These are phyloP conservation scores for Cataglyphis rosenhaueri DNA, from an alignment of 2,888 invertebrate species.

Conservation along the genomic window DNA sequence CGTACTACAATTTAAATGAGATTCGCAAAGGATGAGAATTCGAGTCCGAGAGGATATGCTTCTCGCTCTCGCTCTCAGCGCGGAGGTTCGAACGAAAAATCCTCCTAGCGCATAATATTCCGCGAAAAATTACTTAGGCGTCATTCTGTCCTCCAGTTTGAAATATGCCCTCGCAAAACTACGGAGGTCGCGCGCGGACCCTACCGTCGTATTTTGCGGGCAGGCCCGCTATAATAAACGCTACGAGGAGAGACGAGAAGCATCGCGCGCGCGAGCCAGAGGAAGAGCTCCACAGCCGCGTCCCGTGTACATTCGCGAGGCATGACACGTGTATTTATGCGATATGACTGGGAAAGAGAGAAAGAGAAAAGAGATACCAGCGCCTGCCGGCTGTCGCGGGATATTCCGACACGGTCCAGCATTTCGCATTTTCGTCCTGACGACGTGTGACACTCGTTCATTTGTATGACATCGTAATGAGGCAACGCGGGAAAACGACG, in stretches of 20 bases:
- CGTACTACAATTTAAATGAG: background rate
- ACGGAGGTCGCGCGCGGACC: slow-evolving; percentile 50
- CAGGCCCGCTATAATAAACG: slow-evolving; percentile 45
- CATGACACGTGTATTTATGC: slow-evolving; percentile 72
- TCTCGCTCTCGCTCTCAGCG: background rate
- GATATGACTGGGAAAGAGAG: slow-evolving; percentile 63
- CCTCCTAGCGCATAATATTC: slow-evolving; percentile 31
- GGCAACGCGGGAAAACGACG: slow-evolving; percentile 35
- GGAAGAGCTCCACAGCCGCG: slow-evolving; percentile 32
- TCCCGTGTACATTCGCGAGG: slow-evolving; percentile 43
- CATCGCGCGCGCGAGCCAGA: background rate
- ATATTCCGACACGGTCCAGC: slow-evolving; percentile 50
- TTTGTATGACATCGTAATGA: slow-evolving; percentile 53
- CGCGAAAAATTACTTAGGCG: slow-evolving; percentile 48
- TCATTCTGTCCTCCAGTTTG: slow-evolving; percentile 51
- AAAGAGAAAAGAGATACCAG: slow-evolving; percentile 61
- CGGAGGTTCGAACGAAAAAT: slow-evolving; percentile 18
- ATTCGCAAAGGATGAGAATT: slow-evolving; percentile 31
- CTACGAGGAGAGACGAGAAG: slow-evolving; percentile 22
- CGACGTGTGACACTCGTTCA: slow-evolving; percentile 64
- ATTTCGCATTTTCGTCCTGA: slow-evolving; percentile 52
- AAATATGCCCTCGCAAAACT: slow-evolving; percentile 56
- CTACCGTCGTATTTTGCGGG: slow-evolving; percentile 56
- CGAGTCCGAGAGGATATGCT: background rate
- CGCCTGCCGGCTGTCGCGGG: slow-evolving; percentile 64